Evolutionary conservation across 2,113 vertebrate species (phyloP), one percentile per base, ranked within the genome.

Genomic region (Globicephala melas): DNA sequence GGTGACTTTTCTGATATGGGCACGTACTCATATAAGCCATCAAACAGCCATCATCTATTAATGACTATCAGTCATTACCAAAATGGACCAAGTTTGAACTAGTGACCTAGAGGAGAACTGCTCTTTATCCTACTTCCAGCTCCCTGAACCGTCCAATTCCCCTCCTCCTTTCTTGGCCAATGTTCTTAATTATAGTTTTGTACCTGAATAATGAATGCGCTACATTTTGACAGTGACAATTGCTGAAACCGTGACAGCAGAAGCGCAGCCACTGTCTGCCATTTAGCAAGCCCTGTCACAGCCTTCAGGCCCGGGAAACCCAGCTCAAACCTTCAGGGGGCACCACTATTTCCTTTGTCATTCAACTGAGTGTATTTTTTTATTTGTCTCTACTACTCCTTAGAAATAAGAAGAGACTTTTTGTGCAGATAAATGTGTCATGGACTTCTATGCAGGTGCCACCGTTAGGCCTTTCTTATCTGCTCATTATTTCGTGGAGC

Each of bases 1-100:
- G 97, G 98, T 98, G 97, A 98, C 97, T 98, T 98, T 98, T 97
- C 97, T 94, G 97, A 98, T 97, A 97, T 97, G 98, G 98, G 94
- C 90, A 97, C 97, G 96, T 96, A 95, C 96, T 98, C 97, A 89
- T 98, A 87, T 77, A 96, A 92, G 93, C 65, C 96, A 98, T 97
- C 98, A 97, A 97, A 97, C 95, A 97, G 62, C 89, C 96, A 97
- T 95, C 93, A 62, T 73, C 17, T 88, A 81, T 98, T 98, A 98
- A 97, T 62, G 97, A 58, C 94, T 98, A 96, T 94, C 95, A 97
- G 68, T 94, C 97, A 97, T 95, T 95, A 83, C 89, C 71, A 95
- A 68, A 95, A 89, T 95, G 83, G 80, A 95, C 9, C 65, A 92
- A 92, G 85, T 98, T 97, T 98, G 98, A 91, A 97, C 90, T 93